phyloP scores from a whole-genome alignment of 2,888 invertebrate species.

The Cheilosia pagana region DNA sequence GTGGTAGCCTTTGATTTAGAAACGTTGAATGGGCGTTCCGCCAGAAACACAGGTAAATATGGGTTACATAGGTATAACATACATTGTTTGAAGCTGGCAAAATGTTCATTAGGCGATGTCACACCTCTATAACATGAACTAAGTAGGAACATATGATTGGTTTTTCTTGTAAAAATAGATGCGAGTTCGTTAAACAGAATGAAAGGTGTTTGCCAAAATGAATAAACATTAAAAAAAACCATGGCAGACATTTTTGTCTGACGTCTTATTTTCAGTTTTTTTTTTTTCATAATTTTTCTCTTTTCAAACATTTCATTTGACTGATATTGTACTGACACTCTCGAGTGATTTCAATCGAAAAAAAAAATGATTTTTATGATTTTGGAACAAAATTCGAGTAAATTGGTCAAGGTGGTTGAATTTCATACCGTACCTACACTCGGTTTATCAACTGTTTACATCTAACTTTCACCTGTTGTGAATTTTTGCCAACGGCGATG shows the following conservation, averaged over 20 bases:
- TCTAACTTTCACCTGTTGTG: slow-evolving; percentile 8
- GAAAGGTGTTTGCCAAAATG: slow-evolving; percentile 30
- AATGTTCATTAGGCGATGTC: neutral
- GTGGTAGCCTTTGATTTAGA: neutral
- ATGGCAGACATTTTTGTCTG: neutral
- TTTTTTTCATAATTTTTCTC: too few species aligned
- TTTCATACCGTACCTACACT: neutral
- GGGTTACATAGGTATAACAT: too few species aligned
- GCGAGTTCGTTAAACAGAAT: slow-evolving; percentile 19
- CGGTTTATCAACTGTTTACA: slow-evolving; percentile 4
- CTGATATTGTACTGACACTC: too few species aligned
- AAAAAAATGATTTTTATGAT: neutral
- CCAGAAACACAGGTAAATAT: neutral
- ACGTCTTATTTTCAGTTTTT: neutral
- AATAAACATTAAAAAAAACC: neutral
- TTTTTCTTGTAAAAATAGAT: slow-evolving; percentile 20
- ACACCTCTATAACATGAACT: slow-evolving; percentile 1
- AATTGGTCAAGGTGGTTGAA: neutral
- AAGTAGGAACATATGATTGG: neutral
- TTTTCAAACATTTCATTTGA: too few species aligned
- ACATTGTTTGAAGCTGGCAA: neutral
- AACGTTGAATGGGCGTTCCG: neutral
- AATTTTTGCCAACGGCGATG: neutral
- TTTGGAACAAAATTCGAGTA: neutral
- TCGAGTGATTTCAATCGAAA: too few species aligned